Conservation (phyloP, 2,113 vertebrate species). For the Anguilla japonica region DNA sequence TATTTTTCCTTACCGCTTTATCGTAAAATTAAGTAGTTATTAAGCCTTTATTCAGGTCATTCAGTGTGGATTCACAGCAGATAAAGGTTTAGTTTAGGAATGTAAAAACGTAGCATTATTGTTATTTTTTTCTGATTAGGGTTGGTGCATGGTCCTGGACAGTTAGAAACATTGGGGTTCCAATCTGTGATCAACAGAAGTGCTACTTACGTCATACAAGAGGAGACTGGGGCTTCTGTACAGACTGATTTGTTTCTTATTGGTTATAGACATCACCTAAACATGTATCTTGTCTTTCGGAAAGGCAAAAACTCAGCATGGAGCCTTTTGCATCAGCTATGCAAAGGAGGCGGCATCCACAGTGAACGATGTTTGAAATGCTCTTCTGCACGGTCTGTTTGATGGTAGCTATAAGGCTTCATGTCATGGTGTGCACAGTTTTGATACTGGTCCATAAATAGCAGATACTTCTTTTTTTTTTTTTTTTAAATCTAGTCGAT, state of each 20-base stretch:
- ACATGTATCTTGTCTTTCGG: background rate
- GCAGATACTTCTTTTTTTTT: background rate
- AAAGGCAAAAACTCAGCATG: too few species aligned
- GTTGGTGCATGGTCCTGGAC: too few species aligned
- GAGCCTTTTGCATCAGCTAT: too few species aligned
- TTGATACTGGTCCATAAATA: background rate
- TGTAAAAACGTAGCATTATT: too few species aligned
- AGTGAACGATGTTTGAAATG: too few species aligned
- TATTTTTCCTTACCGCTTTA: too few species aligned
- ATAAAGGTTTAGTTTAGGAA: background rate
- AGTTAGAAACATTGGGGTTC: too few species aligned
- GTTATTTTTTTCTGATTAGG: too few species aligned
- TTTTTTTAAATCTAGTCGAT: background rate
- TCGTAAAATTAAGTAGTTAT: too few species aligned
- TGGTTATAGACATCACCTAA: background rate
- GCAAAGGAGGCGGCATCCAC: too few species aligned
- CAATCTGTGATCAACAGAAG: too few species aligned
- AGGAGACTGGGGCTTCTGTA: background rate
- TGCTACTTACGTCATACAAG: background rate
- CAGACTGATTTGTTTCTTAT: too few species aligned
- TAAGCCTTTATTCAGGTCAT: background rate
- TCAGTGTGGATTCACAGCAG: background rate
- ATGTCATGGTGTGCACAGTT: background rate
- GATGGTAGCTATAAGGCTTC: slow-evolving; percentile 4
- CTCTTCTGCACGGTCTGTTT: background rate